A percentile compares a stretch with the other conserved stretches of the same genome.
phyloP scores from a whole-genome alignment of 2,113 vertebrate genomes.

The Callaeas wilsoni region DNA sequence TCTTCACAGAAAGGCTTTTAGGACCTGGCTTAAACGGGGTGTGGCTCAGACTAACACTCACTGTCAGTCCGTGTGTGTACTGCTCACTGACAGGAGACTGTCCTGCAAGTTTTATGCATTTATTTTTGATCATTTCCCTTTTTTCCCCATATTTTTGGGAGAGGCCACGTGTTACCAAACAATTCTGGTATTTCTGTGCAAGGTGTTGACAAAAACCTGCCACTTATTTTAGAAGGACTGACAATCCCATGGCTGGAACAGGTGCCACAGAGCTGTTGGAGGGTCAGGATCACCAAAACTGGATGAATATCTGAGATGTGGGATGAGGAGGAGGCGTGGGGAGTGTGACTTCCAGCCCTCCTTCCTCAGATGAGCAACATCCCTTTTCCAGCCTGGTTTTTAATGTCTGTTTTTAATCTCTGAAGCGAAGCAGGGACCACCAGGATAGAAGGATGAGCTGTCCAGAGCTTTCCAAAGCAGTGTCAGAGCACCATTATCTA shows the following conservation, averaged over 20 bases:
- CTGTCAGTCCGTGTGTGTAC: background rate
- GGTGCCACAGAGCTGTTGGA: background rate
- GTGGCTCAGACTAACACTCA: background rate
- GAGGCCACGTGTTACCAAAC: accelerated
- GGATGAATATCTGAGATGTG: background rate
- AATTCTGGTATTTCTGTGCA: background rate
- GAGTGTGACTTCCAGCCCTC: background rate
- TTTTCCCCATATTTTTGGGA: background rate
- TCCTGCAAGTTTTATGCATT: background rate
- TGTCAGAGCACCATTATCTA: background rate
- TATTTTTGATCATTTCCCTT: background rate
- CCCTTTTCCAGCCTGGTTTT: background rate
- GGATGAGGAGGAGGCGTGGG: background rate
- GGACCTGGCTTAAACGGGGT: background rate
- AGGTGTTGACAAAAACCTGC: background rate
- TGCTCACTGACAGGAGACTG: background rate
- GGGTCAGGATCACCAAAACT: background rate
- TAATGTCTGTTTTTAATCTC: background rate
- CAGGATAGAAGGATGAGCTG: background rate
- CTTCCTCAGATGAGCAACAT: background rate
- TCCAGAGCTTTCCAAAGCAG: background rate
- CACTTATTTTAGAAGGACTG: background rate
- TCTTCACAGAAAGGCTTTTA: background rate
- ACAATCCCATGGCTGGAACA: background rate
- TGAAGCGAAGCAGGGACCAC: background rate